Base-by-base conservation (phyloP, 2,888 invertebrate species). In the Ormyrus nitidulus region DNA sequence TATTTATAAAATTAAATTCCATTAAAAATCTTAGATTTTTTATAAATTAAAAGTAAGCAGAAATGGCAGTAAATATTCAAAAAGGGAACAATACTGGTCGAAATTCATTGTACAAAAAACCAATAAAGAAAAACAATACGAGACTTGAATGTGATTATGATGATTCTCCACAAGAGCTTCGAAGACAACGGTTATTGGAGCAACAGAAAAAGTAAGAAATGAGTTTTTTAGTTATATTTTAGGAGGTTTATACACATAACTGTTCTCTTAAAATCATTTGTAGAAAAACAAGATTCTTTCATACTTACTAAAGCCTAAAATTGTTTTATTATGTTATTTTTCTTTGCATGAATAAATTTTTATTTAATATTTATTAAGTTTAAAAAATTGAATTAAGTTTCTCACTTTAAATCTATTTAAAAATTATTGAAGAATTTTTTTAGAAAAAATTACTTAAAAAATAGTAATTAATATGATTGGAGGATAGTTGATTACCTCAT, bases 81-180 rank as follows among this genome's bases (percentile, higher is more conserved):
- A 58, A 72, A 48, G 54, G 54, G 69, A 6, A 59, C n/a, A 11
- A 44, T 3, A 81, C 66, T 19, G 70, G 74, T 6, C 79, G 89
- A 58, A 80, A 83, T 2, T 44, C 64, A 8, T 87, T 89, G 83
- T 90, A 90, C 73, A 90, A 90, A 78, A 89, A 86, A 62, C 90
- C 87, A 6, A 87, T 90, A 75, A 89, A 84, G 66, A 89, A 83
- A 56, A 81, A 87, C 77, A 89, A 90, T 83, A 85, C 81, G 73
- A 89, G 84, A 64, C 77, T 89, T 7, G 88, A 88, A 49, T 34
- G 85, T 10, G 87, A 88, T 13, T 83, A 83, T 13, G 84, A 86
- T 54, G 86, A 88, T 4, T 87, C 88, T 51, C 87, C 87, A 11
- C 91, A 91, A 79, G 90, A 90, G 83, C 83, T 87, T 66, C 85